Percentiles rank a stretch among this genome's conserved stretches.
Evolutionary conservation across 2,888 invertebrate genomes (phyloP).

Genomic region (Drosophila mimetica): DNA sequence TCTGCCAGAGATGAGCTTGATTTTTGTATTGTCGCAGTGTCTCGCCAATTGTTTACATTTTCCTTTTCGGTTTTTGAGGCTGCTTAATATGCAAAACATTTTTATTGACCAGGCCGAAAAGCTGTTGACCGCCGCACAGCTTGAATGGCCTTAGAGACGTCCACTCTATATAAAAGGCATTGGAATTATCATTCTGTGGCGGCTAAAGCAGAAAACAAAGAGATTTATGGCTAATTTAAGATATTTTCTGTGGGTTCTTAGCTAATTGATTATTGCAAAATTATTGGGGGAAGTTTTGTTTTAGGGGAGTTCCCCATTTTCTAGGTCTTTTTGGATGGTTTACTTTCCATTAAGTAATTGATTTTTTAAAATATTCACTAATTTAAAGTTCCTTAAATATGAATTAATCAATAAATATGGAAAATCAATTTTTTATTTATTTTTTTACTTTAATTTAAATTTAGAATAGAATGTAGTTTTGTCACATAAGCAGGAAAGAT

Average conservation of each 20-base stretch:
- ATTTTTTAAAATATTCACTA: no score
- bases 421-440: no score
- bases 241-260: neutral
- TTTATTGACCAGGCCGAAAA: constrained; percentile 60
- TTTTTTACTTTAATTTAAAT: no score
- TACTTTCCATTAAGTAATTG: no score
- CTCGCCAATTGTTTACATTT: constrained; percentile 72
- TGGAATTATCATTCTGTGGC: constrained; percentile 40
- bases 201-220: constrained; percentile 14
- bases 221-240: constrained; percentile 1
- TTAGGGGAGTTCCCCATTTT: neutral
- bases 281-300: neutral
- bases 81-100: constrained; percentile 70
- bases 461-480: no score
- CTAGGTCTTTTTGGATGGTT: no score
- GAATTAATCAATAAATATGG: no score
- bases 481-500: no score
- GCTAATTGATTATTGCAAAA: neutral
- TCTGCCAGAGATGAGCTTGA: constrained; percentile 24
- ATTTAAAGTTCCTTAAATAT: no score
- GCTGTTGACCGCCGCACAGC: constrained; percentile 64
- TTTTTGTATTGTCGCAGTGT: constrained; percentile 26
- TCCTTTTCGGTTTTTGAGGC: constrained; percentile 44
- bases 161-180: constrained; percentile 34
- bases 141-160: constrained; percentile 47